These are phyloP conservation scores for Spea hammondii DNA, from an alignment of 2,797 vertebrate species.

Conservation along the genomic window DNA sequence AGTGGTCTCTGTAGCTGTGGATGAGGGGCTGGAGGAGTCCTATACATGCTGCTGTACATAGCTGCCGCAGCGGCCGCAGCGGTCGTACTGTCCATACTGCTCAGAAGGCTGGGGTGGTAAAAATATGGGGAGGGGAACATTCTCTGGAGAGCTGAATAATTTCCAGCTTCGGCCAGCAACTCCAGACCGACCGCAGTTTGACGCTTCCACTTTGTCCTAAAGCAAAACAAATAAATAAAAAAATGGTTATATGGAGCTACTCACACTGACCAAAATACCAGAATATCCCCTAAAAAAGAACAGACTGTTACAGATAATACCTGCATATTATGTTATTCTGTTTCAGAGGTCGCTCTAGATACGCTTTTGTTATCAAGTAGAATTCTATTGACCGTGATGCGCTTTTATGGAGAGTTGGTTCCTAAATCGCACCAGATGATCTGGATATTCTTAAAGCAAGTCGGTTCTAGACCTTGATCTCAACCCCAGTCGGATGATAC, in stretches of 20 bases:
- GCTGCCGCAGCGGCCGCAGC: slow-evolving; percentile 93
- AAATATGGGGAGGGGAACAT: slow-evolving; percentile 93
- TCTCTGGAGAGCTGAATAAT: slow-evolving; percentile 85
- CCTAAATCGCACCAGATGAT: too few species aligned
- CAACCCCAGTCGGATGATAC: too few species aligned
- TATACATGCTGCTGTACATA: slow-evolving; percentile 99
- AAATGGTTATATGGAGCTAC: background rate
- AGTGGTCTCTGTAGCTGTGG: slow-evolving; percentile 92
- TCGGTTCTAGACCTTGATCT: too few species aligned
- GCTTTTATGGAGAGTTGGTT: too few species aligned
- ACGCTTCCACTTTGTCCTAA: slow-evolving; percentile 91
- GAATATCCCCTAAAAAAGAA: background rate
- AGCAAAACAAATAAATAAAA: slow-evolving; percentile 16
- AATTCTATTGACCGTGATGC: too few species aligned
- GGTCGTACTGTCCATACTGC: slow-evolving; percentile 92
- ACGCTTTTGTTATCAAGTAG: too few species aligned
- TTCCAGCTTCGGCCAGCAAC: slow-evolving; percentile 80
- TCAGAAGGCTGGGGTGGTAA: slow-evolving; percentile 91
- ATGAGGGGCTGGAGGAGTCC: slow-evolving; percentile 91
- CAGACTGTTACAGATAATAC: background rate
- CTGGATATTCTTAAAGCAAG: too few species aligned
- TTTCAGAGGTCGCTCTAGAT: too few species aligned
- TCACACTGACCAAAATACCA: background rate
- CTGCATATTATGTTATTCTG: too few species aligned
- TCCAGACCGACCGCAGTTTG: slow-evolving; percentile 89